Conservation (phyloP, 2,888 invertebrate genomes). For the Tribolium freemani region DNA sequence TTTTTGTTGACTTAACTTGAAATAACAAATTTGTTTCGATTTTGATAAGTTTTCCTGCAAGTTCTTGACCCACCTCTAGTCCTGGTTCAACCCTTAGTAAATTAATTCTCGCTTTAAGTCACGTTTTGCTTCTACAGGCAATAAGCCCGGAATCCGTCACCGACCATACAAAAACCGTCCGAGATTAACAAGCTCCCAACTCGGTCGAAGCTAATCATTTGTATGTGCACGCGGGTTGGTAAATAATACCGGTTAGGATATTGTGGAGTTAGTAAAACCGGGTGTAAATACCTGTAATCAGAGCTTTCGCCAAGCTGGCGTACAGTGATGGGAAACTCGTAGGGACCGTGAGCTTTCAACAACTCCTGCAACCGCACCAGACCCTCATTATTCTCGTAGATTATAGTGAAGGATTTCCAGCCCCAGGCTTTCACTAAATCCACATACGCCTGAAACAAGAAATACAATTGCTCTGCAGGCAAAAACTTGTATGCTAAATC, state of each 20-base stretch:
- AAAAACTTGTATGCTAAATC: background rate
- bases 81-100: too few relatives aligned
- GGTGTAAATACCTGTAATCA: slow-evolving; percentile 81
- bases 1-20: too few relatives aligned
- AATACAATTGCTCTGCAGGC: background rate
- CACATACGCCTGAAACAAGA: slow-evolving; percentile 82
- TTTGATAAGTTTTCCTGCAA: too few relatives aligned
- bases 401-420: slow-evolving; percentile 96
- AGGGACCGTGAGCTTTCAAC: slow-evolving; percentile 88
- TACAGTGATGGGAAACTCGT: slow-evolving; percentile 87
- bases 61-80: too few relatives aligned
- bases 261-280: slow-evolving; percentile 19
- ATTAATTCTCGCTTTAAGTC: background rate
- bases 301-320: slow-evolving; percentile 86
- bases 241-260: slow-evolving; percentile 1
- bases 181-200: slow-evolving; percentile 7
- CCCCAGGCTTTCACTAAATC: slow-evolving; percentile 91
- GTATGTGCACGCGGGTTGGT: background rate
- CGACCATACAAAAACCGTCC: slow-evolving; percentile 6
- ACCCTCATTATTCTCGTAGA: slow-evolving; percentile 96
- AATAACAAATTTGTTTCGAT: too few relatives aligned
- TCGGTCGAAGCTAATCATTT: background rate
- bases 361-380: slow-evolving; percentile 89
- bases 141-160: slow-evolving; percentile 3
- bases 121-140: background rate